Conservation (phyloP, 2,113 vertebrate genomes). For the Rhombomys opimus region DNA sequence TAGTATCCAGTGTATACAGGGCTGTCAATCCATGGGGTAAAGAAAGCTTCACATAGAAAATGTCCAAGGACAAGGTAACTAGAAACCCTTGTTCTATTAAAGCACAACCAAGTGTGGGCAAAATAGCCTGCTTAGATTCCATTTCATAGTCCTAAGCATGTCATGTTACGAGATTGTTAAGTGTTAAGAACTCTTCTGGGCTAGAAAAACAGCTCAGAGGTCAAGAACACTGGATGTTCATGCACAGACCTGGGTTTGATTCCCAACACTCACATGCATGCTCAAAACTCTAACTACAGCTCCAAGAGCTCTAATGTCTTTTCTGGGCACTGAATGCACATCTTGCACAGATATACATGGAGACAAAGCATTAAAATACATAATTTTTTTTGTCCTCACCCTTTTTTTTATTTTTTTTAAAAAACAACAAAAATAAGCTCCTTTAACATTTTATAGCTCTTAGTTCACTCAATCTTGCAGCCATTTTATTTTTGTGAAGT, state of each 20-base stretch:
- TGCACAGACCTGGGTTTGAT: not conserved
- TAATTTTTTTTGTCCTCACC: not conserved
- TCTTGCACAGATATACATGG: not conserved
- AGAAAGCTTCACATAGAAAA: fast-evolving
- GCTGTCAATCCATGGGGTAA: not conserved
- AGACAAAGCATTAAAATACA: not conserved
- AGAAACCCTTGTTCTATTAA: not conserved
- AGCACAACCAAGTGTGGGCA: not conserved
- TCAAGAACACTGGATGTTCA: not conserved
- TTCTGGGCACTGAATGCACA: not conserved
- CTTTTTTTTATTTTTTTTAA: no score
- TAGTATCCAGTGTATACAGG: not conserved
- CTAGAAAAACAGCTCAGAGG: not conserved
- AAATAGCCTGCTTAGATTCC: not conserved
- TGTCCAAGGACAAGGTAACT: not conserved
- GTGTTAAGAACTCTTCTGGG: not conserved
- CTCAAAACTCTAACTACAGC: not conserved
- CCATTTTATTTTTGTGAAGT: not conserved
- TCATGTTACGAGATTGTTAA: not conserved
- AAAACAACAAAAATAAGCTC: not conserved
- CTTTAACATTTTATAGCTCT: not conserved
- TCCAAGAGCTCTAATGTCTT: not conserved
- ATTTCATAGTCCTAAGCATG: not conserved
- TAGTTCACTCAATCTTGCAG: not conserved
- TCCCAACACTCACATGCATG: not conserved